Base-by-base conservation (phyloP, 2,797 vertebrate species). In the Pitangus sulphuratus region DNA sequence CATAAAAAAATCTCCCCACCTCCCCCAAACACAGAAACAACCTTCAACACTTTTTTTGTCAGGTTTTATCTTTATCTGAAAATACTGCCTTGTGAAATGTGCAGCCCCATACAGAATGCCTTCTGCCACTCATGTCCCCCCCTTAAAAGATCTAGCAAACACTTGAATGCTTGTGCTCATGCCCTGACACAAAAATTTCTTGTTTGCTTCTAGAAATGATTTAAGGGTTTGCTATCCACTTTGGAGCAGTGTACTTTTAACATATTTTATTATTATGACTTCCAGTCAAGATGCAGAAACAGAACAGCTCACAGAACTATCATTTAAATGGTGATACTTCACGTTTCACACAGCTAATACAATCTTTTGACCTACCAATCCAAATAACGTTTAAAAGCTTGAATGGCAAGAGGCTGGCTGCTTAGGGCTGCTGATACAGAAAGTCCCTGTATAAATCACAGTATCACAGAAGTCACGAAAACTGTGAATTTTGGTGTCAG, bases 401-500 rank as follows among this genome's bases (percentile, higher is more conserved):
- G 91, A 83, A 86, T 77, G 68, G 89, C 90, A 92, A 90, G 76
- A 71, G 2, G 28, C 83, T 95, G 93, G 44, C 92, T 91, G 87
- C 76, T 95, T 80, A 86, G 50, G 79, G 90, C 91, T 95, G 90
- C 64, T 88, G 88, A 96, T 92, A 96, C 64, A 82, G 78, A 86
- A 93, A 95, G 89, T 69, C 78, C 90, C 96, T 90, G 84, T 76
- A 95, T 91, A 97, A 97, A 97, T 97, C 95, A 96, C 92, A 93
- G 3, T 93, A 97, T 93, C 85, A 93, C 56, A 93, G 71, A 92
- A 96, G 95, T 97, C 93, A 92, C 15, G 0, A 91, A 92, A 95
- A 89, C 79, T 96, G 95, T 95, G 94, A 97, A 93, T 97, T 96
- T 87, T 87, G 56, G 66, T 92, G 89, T 97, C 96, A 97, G 95